Evolutionary conservation across 2,797 vertebrate species (phyloP).

Genomic region (Alca torda): DNA sequence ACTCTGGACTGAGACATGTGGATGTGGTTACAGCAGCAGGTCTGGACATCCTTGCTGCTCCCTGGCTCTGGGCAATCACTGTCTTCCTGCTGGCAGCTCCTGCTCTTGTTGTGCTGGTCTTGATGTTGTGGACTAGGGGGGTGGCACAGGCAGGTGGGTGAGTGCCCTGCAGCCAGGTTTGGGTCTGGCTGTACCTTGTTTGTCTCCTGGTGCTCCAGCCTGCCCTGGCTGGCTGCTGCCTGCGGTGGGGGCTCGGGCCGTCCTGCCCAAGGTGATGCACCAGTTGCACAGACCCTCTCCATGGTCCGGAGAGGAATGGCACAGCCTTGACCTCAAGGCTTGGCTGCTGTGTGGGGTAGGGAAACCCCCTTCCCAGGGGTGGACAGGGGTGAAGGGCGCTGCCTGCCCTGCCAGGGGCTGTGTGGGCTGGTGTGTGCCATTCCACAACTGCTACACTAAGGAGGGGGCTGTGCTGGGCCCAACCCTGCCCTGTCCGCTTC

Average conservation of each 20-base stretch:
- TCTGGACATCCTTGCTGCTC: not conserved
- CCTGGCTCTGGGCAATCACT: not conserved
- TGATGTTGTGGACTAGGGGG: not conserved
- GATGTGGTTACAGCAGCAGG: constrained; percentile 6
- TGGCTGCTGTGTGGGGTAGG: not conserved
- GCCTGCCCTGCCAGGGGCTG: not conserved
- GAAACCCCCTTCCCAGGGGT: not conserved
- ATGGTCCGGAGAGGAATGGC: not conserved
- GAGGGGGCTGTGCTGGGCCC: not conserved
- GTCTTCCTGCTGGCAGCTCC: not conserved
- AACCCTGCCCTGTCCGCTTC: not conserved
- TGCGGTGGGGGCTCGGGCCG: not conserved
- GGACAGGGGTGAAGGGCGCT: not conserved
- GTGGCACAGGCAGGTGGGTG: not conserved
- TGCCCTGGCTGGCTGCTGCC: not conserved
- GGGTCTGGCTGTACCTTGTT: not conserved
- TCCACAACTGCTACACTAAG: constrained; percentile 55
- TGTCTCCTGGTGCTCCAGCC: not conserved
- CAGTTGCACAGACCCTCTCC: not conserved
- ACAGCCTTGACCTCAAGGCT: not conserved
- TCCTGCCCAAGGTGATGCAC: not conserved
- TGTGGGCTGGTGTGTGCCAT: not conserved
- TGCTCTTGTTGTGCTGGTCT: not conserved
- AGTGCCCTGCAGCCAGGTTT: not conserved
- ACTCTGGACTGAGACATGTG: constrained; percentile 18